Evolutionary conservation across 1,140 invertebrate genomes (phyloP).

Genomic region (Drosophila fuyamai): DNA sequence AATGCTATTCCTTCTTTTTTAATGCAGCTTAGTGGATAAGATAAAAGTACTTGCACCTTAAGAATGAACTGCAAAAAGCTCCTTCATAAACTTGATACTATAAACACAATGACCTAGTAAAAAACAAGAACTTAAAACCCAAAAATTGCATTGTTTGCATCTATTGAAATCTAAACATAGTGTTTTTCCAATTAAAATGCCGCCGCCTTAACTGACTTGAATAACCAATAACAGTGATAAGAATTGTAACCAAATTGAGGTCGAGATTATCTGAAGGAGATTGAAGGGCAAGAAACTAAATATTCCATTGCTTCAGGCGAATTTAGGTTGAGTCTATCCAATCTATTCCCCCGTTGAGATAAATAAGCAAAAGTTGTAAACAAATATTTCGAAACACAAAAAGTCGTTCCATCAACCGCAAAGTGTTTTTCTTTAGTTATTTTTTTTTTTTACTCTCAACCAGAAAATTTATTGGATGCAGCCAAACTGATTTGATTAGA

Average conservation of each 20-base stretch:
- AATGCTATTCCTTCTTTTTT: no score
- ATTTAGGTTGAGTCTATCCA: slow-evolving; percentile 18
- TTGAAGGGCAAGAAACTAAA: not conserved
- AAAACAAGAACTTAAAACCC: no score
- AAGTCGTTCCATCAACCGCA: slow-evolving; percentile 56
- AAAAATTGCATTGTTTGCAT: no score
- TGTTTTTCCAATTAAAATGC: no score
- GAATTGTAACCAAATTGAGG: not conserved
- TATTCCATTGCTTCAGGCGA: slow-evolving; percentile 10
- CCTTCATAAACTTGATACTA: no score
- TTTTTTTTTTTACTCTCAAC: slow-evolving; percentile 21
- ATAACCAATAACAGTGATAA: slow-evolving; percentile 1
- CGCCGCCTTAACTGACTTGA: not conserved
- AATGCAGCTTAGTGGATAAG: no score
- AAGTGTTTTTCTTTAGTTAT: slow-evolving; percentile 59
- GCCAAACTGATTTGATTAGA: slow-evolving; percentile 80
- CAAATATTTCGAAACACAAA: slow-evolving; percentile 55
- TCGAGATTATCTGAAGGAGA: not conserved
- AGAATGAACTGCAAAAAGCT: no score
- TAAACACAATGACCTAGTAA: no score
- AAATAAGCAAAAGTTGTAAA: slow-evolving; percentile 54
- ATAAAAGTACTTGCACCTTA: no score
- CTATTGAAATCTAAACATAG: no score
- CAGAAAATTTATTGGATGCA: slow-evolving; percentile 74
- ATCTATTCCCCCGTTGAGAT: slow-evolving; percentile 20